Base-by-base conservation (phyloP, 1,140 invertebrate species). In the Eriocheir sinensis region DNA sequence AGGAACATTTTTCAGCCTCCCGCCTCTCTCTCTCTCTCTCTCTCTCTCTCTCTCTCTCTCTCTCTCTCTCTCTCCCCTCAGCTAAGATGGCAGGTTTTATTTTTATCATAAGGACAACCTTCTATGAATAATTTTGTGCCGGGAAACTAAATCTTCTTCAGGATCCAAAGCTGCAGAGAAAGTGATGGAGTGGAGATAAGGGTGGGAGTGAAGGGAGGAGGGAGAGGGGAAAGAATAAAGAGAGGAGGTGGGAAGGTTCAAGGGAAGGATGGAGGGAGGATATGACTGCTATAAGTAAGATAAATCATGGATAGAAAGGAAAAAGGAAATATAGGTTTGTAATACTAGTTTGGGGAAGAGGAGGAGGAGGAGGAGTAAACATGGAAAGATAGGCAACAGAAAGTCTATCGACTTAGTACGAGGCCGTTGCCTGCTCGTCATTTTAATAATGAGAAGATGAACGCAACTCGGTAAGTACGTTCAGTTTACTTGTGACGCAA, bases 1-100 rank as follows among this genome's bases (percentile, higher is more conserved):
- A n/a, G n/a, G n/a, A n/a, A n/a, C n/a, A n/a, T n/a, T n/a, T n/a
- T n/a, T n/a, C n/a, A n/a, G n/a, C n/a, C n/a, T n/a, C n/a, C n/a
- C n/a, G n/a, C 27, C 21, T 60, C 53, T 27, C 21, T 60, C 21
- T 27, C 8, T 60, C 53, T 60, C 21, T 60, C 53, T 60, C 53
- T 60, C 53, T 60, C 53, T 60, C 53, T 60, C 53, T 60, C 53
- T 60, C 53, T 60, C 53, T 60, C 53, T 60, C 53, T 60, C 53
- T 60, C 53, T 60, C 53, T 60, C 53, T 60, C 53, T 60, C 53
- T 60, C 53, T 60, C 15, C n/a, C 44, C 44, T 48, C 44, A 15
- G 44, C 15, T 6, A 48, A 48, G 44, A 48, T 4, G 4, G 44
- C 44, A n/a, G n/a, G n/a, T n/a, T n/a, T n/a, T 48, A 48, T 48